Conservation (phyloP, 1,140 invertebrate genomes). For the Drosophila pachea region DNA sequence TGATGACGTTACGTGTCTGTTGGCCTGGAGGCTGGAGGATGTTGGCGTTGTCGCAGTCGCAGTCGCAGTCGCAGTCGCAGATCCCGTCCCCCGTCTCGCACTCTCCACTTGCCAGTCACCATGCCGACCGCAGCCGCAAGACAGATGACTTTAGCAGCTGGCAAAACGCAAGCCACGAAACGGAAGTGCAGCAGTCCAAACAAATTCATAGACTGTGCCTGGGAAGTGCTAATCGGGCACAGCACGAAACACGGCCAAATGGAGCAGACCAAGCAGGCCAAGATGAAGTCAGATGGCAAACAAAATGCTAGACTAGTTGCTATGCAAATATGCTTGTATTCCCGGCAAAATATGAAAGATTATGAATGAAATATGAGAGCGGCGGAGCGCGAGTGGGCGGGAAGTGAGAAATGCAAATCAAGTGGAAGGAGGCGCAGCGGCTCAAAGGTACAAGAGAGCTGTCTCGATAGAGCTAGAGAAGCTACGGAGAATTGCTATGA, state of each 20-base stretch:
- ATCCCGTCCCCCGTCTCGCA: background rate
- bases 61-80: too few relatives aligned
- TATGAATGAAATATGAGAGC: background rate
- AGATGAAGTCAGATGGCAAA: slow-evolving; percentile 2
- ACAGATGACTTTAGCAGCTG: slow-evolving; percentile 53
- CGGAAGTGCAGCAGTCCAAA: slow-evolving; percentile 75
- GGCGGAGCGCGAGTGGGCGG: background rate
- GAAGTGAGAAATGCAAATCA: too few relatives aligned
- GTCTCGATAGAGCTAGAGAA: too few relatives aligned
- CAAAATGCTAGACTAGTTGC: slow-evolving; percentile 1
- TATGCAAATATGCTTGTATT: slow-evolving; percentile 9
- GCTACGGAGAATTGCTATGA: too few relatives aligned
- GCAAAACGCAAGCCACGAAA: slow-evolving; percentile 48
- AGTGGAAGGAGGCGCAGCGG: too few relatives aligned
- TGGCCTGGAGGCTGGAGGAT: slow-evolving; percentile 34
- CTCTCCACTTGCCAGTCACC: background rate
- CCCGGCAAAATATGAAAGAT: background rate
- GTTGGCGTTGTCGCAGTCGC: slow-evolving; percentile 24
- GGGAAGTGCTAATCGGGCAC: slow-evolving; percentile 70
- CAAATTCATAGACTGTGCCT: slow-evolving; percentile 59
- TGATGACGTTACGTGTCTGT: slow-evolving; percentile 71
- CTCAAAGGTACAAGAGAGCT: too few relatives aligned
- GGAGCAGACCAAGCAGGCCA: slow-evolving; percentile 3
- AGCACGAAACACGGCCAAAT: slow-evolving; percentile 56
- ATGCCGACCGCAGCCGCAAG: slow-evolving; percentile 22